These are phyloP conservation scores for Pocota personata DNA, from an alignment of 2,888 invertebrate species.

Conservation along the genomic window DNA sequence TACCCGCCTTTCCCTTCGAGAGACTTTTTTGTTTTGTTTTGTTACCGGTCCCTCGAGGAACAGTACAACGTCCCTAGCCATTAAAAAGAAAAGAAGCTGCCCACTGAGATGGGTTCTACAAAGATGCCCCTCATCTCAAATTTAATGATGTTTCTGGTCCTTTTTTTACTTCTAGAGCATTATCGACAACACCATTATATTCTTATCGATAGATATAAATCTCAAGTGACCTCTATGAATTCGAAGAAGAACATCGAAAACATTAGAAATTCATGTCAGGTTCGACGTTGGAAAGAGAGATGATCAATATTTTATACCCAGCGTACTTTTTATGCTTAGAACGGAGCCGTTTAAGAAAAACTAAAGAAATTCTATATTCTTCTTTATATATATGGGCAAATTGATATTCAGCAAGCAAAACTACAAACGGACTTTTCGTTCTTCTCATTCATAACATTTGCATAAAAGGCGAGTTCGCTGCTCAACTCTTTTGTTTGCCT, in stretches of 20 bases:
- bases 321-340: slow-evolving; percentile 22
- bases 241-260: background rate
- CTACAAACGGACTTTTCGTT: slow-evolving; percentile 48
- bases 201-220: slow-evolving; percentile 7
- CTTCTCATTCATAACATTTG: slow-evolving; percentile 45
- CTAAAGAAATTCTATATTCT: slow-evolving; percentile 36
- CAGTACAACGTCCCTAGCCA: background rate
- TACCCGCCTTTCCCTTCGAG: slow-evolving; percentile 13
- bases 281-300: background rate
- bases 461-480: slow-evolving; percentile 65
- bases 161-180: slow-evolving; percentile 15
- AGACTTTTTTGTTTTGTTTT: slow-evolving; percentile 4
- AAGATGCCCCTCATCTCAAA: slow-evolving; percentile 13
- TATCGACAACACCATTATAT: background rate
- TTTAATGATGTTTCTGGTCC: slow-evolving; percentile 6
- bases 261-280: slow-evolving; percentile 34
- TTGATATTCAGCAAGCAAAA: slow-evolving; percentile 60
- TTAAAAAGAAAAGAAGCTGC: slow-evolving; percentile 2
- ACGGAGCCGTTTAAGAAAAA: too few species aligned
- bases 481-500: slow-evolving; percentile 63
- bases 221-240: background rate
- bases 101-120: slow-evolving; percentile 11
- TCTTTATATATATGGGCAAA: background rate
- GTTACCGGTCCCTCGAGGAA: slow-evolving; percentile 23
- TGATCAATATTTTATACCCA: background rate